Evolutionary conservation across 30 jellyfish, hydroid and myxozoan species (phyloP).

Genomic region (Calvadosia cruxmelitensis): DNA sequence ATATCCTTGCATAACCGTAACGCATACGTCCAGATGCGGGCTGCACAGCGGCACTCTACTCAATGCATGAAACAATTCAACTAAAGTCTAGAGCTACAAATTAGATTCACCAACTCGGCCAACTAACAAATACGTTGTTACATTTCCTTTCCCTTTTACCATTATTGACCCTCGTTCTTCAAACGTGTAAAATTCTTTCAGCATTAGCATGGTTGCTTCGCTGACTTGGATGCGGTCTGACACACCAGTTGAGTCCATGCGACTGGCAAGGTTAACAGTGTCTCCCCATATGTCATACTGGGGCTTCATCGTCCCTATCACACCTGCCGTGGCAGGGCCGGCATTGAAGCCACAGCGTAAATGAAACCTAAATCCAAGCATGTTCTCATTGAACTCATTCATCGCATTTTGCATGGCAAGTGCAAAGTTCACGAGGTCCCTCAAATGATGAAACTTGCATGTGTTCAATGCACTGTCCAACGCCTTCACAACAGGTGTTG

Average conservation of each 20-base stretch:
- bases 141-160: conserved; percentile 88
- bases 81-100: too few species aligned
- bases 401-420: conserved; percentile 69
- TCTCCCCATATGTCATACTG: conserved; percentile 99
- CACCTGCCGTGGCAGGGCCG: conserved; percentile 99
- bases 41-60: too few species aligned
- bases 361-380: conserved; percentile 82
- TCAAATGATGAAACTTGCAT: conserved; percentile 65
- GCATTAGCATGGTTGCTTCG: conserved; percentile 76
- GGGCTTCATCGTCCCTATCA: conserved; percentile 94
- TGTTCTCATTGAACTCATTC: conserved; percentile 78
- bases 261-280: conserved; percentile 91
- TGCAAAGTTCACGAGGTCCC: conserved; percentile 67
- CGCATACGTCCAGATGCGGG: too few species aligned
- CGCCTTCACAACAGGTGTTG: conserved; percentile 5
- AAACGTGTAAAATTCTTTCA: conserved; percentile 77
- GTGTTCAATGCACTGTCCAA: conserved; percentile 2
- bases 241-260: conserved; percentile 97
- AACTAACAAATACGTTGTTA: conserved; percentile 58
- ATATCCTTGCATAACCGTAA: too few species aligned
- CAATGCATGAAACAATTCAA: too few species aligned
- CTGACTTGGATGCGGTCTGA: conserved; percentile 79
- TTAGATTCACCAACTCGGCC: too few species aligned
- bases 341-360: conserved; percentile 96
- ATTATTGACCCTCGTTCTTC: conserved; percentile 66